A percentile compares a stretch with the other conserved stretches of the same genome.
These are phyloP conservation scores for Artemia sp. DNA, from an alignment of 2,888 invertebrate genomes.

Conservation along the genomic window DNA sequence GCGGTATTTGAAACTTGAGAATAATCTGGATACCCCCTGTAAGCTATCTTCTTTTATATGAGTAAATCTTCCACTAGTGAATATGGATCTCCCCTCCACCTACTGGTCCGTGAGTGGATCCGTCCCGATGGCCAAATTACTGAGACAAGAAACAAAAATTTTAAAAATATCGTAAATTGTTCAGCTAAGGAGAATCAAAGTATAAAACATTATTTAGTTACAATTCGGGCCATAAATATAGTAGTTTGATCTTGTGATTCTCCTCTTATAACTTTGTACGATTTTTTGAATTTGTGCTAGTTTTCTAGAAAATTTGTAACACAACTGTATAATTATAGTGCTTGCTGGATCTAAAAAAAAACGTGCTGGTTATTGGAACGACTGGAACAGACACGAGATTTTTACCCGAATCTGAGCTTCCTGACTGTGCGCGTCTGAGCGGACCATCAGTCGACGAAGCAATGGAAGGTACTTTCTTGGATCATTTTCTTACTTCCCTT, in stretches of 20 bases:
- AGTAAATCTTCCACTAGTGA: too few relatives aligned
- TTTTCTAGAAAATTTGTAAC: background rate
- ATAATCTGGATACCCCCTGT: too few relatives aligned
- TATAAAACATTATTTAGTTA: background rate
- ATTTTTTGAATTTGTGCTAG: too few relatives aligned
- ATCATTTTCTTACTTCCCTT: too few relatives aligned
- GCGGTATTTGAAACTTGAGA: too few relatives aligned
- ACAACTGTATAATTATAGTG: conserved; percentile 41
- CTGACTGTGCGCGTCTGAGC: conserved; percentile 65
- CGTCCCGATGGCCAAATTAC: too few relatives aligned
- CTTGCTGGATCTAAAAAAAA: conserved; percentile 73
- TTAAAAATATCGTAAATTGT: too few relatives aligned
- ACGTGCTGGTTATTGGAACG: conserved; percentile 76
- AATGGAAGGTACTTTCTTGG: conserved; percentile 26
- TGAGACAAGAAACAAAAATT: too few relatives aligned
- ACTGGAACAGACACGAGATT: conserved; percentile 81
- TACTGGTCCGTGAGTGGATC: too few relatives aligned
- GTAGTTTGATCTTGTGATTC: background rate
- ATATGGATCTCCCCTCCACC: too few relatives aligned
- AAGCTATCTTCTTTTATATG: too few relatives aligned
- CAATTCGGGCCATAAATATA: background rate
- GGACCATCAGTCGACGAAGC: conserved; percentile 47
- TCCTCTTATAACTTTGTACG: background rate
- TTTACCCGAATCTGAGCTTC: conserved; percentile 58
- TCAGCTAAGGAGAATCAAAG: too few relatives aligned